phyloP scores from a whole-genome alignment of 2,888 invertebrate species.

The Rhagonycha lutea region DNA sequence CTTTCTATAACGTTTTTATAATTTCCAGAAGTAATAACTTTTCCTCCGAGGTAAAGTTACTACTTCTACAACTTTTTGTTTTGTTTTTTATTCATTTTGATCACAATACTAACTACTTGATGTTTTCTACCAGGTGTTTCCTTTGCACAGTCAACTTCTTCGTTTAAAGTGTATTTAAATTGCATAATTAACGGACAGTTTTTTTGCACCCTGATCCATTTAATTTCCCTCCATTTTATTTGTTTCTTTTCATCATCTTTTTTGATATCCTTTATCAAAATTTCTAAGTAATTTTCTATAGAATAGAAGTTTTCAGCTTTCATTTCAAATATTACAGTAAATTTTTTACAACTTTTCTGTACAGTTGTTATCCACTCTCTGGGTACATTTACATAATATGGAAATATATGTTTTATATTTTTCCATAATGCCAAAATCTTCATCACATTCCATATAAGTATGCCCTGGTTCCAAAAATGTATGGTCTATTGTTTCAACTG shows the following conservation, averaged over 20 bases:
- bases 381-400: background rate
- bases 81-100: too few relatives aligned
- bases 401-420: background rate
- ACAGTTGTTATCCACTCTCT: background rate
- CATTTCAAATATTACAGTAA: background rate
- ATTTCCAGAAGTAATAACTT: too few relatives aligned
- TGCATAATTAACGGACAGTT: background rate
- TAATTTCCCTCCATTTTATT: background rate
- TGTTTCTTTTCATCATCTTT: too few relatives aligned
- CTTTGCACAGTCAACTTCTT: background rate
- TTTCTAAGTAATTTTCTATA: background rate
- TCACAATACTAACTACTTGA: too few relatives aligned
- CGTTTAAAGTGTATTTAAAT: background rate
- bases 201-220: background rate
- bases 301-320: constrained; percentile 3
- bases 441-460: constrained; percentile 6
- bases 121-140: background rate
- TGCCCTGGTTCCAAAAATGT: constrained; percentile 7
- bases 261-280: background rate
- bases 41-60: too few relatives aligned
- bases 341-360: background rate
- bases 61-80: too few relatives aligned
- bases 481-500: background rate
- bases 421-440: constrained; percentile 1
- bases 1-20: too few relatives aligned